Evolutionary conservation across 2,797 vertebrate species (phyloP).

Genomic region (Chrysocyon brachyurus): DNA sequence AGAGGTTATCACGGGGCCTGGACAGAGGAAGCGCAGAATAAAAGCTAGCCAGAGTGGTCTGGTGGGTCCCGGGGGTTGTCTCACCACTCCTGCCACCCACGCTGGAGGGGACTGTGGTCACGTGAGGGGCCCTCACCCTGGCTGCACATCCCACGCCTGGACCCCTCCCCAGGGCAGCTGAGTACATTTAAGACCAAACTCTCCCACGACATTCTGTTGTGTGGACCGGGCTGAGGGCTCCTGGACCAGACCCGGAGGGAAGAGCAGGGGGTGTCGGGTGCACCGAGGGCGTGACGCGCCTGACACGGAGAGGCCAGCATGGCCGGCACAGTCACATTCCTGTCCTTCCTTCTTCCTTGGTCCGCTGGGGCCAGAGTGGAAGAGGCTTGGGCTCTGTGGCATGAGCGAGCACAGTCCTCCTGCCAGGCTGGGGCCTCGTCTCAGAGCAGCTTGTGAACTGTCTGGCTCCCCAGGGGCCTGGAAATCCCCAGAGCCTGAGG

Average conservation of each 20-base stretch:
- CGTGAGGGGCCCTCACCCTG: rapidly evolving
- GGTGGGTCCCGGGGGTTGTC: rapidly evolving
- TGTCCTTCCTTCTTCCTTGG: background rate
- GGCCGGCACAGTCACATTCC: too few species aligned
- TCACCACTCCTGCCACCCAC: rapidly evolving
- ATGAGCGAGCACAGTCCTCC: background rate
- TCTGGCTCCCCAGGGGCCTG: background rate
- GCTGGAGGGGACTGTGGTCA: background rate
- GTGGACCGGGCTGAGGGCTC: background rate
- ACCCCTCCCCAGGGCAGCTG: rapidly evolving
- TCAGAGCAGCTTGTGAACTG: background rate
- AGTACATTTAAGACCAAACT: rapidly evolving
- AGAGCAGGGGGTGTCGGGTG: background rate
- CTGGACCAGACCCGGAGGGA: rapidly evolving
- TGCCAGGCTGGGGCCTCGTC: background rate
- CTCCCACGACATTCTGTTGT: background rate
- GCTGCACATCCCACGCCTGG: rapidly evolving
- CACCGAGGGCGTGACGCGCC: rapidly evolving
- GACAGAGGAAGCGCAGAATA: background rate
- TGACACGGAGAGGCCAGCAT: background rate
- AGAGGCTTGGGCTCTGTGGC: background rate
- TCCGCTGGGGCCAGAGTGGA: background rate
- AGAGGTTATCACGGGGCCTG: background rate
- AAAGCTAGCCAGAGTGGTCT: rapidly evolving
- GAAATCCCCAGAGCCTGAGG: background rate